Evolutionary conservation across 35 echinoderm and acorn worm genomes (phyloP).

Genomic region (Ophiothrix spiculata): DNA sequence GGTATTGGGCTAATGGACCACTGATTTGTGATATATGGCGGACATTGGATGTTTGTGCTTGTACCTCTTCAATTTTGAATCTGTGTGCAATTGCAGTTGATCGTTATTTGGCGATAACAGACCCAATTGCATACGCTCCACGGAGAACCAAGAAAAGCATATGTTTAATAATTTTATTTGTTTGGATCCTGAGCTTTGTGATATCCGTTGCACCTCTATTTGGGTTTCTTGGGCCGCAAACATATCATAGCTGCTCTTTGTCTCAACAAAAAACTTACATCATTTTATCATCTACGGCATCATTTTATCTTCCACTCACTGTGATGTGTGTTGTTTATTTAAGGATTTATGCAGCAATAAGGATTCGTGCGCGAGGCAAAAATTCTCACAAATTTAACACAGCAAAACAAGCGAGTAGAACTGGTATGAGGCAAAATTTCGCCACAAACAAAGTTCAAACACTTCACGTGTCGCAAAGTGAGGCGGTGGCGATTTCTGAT

Average conservation of each 20-base stretch:
- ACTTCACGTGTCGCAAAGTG: too few species aligned
- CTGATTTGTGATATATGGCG: constrained; percentile 58
- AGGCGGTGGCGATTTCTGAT: too few species aligned
- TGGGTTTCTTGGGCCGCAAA: constrained; percentile 47
- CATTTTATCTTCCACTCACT: constrained; percentile 79
- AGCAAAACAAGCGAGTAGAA: not conserved
- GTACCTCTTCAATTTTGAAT: constrained; percentile 57
- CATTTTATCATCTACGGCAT: constrained; percentile 72
- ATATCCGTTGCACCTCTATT: constrained; percentile 73
- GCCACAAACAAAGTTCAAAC: too few species aligned
- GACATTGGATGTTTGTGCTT: constrained; percentile 39
- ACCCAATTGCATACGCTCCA: constrained; percentile 48
- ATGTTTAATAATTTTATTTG: constrained; percentile 40
- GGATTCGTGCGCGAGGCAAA: constrained; percentile 33
- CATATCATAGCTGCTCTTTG: constrained; percentile 44
- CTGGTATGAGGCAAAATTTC: too few species aligned
- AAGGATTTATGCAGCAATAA: constrained; percentile 82
- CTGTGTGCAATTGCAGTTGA: constrained; percentile 64
- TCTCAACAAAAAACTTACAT: constrained; percentile 68
- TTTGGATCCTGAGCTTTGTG: constrained; percentile 61
- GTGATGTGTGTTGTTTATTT: constrained; percentile 88
- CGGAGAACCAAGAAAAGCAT: constrained; percentile 48
- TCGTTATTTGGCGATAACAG: constrained; percentile 71
- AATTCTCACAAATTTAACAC: not conserved
- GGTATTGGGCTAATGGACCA: constrained; percentile 44